Conservation (phyloP, 2,888 invertebrate genomes). For the Sinotaia quadrata region DNA sequence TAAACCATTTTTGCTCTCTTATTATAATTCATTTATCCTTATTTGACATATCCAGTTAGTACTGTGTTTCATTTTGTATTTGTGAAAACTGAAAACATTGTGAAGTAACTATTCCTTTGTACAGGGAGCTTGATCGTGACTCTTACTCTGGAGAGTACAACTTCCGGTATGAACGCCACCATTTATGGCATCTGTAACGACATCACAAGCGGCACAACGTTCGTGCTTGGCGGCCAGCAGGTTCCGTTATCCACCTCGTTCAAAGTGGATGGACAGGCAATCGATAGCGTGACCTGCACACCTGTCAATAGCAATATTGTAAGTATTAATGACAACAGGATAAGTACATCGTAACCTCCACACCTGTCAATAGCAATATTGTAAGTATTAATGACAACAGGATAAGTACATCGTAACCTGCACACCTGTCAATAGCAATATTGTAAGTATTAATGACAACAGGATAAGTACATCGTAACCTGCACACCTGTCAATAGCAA, state of each 20-base stretch:
- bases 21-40: no score
- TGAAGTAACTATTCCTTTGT: background rate
- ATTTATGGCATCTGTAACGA: constrained; percentile 27
- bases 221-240: constrained; percentile 29
- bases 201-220: constrained; percentile 22
- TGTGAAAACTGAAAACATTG: no score
- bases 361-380: no score
- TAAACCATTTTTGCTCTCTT: no score
- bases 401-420: no score
- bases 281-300: constrained; percentile 1
- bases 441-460: no score
- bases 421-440: no score
- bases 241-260: constrained; percentile 23
- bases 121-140: background rate
- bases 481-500: background rate
- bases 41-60: no score
- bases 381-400: no score
- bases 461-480: constrained; percentile 1
- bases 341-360: no score
- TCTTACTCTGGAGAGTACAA: background rate
- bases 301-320: background rate
- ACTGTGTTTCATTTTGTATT: no score
- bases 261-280: constrained; percentile 27
- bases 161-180: background rate
- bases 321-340: no score